Conservation (phyloP, 2,113 vertebrate species). For the Ceyx melanurus region DNA sequence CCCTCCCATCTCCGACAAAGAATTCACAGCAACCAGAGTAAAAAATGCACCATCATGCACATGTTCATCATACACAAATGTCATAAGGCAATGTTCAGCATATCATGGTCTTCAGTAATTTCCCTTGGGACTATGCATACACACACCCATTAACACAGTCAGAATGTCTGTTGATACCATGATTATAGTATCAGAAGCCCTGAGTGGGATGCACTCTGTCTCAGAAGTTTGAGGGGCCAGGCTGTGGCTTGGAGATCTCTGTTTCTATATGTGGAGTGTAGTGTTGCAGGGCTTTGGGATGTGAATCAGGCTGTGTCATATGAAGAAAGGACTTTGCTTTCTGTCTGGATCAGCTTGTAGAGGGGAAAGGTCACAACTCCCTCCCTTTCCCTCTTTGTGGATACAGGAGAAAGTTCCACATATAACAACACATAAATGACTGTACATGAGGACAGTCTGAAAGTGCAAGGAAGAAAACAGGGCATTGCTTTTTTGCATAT, state of each 20-base stretch:
- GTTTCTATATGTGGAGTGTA: fast-evolving
- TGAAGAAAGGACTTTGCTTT: neutral
- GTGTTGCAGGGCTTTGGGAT: neutral
- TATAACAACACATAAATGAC: neutral
- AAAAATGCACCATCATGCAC: neutral
- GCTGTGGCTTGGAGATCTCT: neutral
- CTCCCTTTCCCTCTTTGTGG: neutral
- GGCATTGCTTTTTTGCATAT: neutral
- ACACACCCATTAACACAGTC: neutral
- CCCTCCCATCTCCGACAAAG: neutral
- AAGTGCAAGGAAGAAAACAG: neutral
- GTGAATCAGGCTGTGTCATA: neutral
- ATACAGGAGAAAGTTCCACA: neutral
- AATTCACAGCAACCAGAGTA: neutral
- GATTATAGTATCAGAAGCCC: neutral
- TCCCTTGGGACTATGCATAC: neutral
- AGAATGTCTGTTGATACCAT: fast-evolving
- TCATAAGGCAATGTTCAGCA: neutral
- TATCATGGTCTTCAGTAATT: neutral
- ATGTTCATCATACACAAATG: neutral
- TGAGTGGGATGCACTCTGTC: neutral
- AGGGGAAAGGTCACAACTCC: neutral
- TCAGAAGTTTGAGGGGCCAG: neutral
- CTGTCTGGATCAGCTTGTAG: neutral
- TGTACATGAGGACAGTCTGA: neutral